Percentiles rank a stretch among this genome's conserved stretches.
Conservation (phyloP, 1,140 invertebrate species). For the Cephus cinctus region DNA sequence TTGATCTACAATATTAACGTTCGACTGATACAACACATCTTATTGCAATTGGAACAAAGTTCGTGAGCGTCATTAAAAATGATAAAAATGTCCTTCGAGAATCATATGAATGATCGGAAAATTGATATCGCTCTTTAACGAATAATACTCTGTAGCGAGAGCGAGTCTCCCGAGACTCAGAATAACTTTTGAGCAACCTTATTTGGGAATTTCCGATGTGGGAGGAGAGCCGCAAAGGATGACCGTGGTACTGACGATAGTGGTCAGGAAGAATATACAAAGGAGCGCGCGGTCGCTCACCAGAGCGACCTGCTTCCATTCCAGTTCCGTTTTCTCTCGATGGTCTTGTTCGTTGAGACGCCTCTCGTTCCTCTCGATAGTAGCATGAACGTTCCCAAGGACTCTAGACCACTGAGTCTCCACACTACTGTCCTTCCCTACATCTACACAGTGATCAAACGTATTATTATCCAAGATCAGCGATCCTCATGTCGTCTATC, state of each 20-base stretch:
- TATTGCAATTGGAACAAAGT: too few relatives aligned
- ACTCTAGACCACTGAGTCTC: slow-evolving; percentile 65
- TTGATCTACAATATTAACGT: too few relatives aligned
- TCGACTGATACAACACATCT: too few relatives aligned
- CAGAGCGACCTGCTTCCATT: slow-evolving; percentile 80
- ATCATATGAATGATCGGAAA: too few relatives aligned
- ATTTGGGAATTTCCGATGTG: too few relatives aligned
- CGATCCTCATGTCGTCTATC: not conserved
- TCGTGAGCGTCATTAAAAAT: too few relatives aligned
- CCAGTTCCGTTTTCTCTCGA: slow-evolving; percentile 65
- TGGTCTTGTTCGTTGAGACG: slow-evolving; percentile 67
- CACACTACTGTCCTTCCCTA: slow-evolving; percentile 51
- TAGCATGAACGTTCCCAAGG: slow-evolving; percentile 67
- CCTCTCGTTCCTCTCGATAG: slow-evolving; percentile 71
- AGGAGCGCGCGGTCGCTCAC: slow-evolving; percentile 68
- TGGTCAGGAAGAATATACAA: slow-evolving; percentile 67
- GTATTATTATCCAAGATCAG: not conserved
- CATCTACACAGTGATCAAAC: slow-evolving; percentile 21
- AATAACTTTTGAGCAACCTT: too few relatives aligned
- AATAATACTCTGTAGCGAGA: too few relatives aligned
- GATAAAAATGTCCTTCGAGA: too few relatives aligned
- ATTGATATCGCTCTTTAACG: too few relatives aligned
- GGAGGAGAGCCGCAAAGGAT: slow-evolving; percentile 63
- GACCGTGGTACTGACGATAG: slow-evolving; percentile 62
- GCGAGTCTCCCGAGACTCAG: too few relatives aligned